These are phyloP conservation scores for Endomychus coccineus DNA, from an alignment of 2,888 invertebrate species.

Conservation along the genomic window DNA sequence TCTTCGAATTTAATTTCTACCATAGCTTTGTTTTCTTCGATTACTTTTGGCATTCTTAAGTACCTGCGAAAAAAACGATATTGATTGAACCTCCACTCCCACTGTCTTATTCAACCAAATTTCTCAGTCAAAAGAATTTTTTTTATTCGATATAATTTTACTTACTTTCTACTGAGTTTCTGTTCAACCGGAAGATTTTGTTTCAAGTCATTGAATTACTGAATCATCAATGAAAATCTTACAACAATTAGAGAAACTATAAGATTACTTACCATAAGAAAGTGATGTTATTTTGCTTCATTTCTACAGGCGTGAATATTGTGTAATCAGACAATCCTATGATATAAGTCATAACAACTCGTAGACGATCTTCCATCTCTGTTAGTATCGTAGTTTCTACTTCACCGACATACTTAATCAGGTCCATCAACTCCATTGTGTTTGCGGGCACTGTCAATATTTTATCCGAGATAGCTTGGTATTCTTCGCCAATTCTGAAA, in stretches of 20 bases:
- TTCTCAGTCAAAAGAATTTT: too few species aligned
- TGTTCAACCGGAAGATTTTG: too few species aligned
- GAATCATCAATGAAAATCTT: too few species aligned
- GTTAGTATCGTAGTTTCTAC: constrained; percentile 63
- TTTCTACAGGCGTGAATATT: constrained; percentile 71
- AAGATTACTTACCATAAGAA: constrained; percentile 70
- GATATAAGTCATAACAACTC: constrained; percentile 62
- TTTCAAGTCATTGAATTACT: too few species aligned
- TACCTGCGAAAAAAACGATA: constrained; percentile 46
- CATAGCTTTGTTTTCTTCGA: constrained; percentile 75
- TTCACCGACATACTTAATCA: constrained; percentile 67
- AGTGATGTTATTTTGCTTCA: constrained; percentile 80
- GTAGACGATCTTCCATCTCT: constrained; percentile 70
- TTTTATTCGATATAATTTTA: too few species aligned
- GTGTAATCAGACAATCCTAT: constrained; percentile 79
- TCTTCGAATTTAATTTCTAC: constrained; percentile 76
- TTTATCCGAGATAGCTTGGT: constrained; percentile 69
- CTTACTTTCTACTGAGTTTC: too few species aligned
- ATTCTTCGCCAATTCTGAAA: constrained; percentile 73
- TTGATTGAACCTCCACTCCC: too few species aligned
- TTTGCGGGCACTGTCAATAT: constrained; percentile 72
- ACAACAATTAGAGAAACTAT: too few species aligned
- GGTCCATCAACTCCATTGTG: constrained; percentile 78
- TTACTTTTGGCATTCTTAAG: constrained; percentile 67
- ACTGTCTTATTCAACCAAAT: too few species aligned